Conservation (phyloP, 2,888 invertebrate genomes). For the Lepetodrilus schrolli region DNA sequence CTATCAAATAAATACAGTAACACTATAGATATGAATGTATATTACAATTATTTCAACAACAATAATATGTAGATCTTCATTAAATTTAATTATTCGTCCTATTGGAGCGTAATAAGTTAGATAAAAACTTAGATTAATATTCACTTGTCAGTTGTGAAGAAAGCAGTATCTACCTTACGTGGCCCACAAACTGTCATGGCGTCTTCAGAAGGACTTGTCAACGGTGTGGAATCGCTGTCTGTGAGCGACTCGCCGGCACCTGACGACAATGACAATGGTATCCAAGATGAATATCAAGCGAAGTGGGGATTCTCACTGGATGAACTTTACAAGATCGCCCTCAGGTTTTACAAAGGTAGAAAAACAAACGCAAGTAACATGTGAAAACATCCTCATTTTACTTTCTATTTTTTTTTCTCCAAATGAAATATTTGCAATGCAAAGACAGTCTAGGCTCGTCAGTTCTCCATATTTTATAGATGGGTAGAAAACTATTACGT, state of each 20-base stretch:
- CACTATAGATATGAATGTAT: no score
- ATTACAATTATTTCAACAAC: no score
- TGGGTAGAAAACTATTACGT: no score
- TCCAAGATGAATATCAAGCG: conserved; percentile 38
- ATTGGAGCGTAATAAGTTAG: no score
- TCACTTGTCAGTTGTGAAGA: neutral
- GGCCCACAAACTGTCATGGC: conserved; percentile 52
- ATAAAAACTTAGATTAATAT: no score
- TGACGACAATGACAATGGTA: conserved; percentile 16
- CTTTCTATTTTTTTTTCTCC: neutral
- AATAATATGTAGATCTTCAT: no score
- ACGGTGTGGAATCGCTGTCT: conserved; percentile 48
- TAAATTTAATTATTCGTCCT: no score
- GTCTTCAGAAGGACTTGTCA: conserved; percentile 48
- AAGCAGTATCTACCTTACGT: conserved; percentile 38
- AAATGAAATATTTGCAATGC: neutral
- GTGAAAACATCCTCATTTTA: neutral
- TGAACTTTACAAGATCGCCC: conserved; percentile 91
- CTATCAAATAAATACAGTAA: no score
- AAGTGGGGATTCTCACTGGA: conserved; percentile 78
- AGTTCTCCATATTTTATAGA: neutral
- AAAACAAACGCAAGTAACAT: neutral
- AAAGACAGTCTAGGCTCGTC: neutral
- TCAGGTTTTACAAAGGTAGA: conserved; percentile 94
- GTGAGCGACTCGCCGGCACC: conserved; percentile 42